A percentile compares a stretch with the other conserved stretches of the same genome.
Evolutionary conservation across 2,113 vertebrate species (phyloP).

Genomic region (Anas platyrhynchos): DNA sequence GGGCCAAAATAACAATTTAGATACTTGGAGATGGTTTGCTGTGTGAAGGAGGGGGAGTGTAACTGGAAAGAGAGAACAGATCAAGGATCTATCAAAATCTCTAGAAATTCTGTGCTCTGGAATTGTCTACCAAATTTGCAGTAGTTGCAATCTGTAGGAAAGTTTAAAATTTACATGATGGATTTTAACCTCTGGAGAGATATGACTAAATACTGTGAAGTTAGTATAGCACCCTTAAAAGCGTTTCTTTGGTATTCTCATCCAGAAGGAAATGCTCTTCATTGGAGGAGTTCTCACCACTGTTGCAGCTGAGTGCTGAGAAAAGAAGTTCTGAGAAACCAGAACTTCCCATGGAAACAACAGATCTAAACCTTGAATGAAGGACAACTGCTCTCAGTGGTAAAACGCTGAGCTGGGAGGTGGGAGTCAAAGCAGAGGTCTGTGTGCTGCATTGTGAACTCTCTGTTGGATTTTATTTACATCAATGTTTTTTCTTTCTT

Average conservation of each 20-base stretch:
- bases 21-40: neutral
- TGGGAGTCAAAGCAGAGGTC: neutral
- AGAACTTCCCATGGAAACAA: neutral
- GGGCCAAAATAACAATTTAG: neutral
- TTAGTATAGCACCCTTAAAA: neutral
- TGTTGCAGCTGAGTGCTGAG: neutral
- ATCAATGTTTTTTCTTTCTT: neutral
- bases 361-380: neutral
- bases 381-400: neutral
- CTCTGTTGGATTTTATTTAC: neutral
- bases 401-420: neutral
- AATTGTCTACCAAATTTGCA: neutral
- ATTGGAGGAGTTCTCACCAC: neutral
- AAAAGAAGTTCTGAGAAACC: neutral
- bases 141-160: neutral
- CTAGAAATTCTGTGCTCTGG: neutral
- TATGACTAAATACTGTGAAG: accelerated
- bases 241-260: neutral
- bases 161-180: neutral
- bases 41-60: neutral
- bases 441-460: neutral
- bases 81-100: neutral
- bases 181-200: neutral
- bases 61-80: neutral
- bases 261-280: neutral